Evolutionary conservation across 2,113 vertebrate genomes (phyloP), one percentile per base, ranked within the genome.

Genomic region (Istiophorus platypterus): DNA sequence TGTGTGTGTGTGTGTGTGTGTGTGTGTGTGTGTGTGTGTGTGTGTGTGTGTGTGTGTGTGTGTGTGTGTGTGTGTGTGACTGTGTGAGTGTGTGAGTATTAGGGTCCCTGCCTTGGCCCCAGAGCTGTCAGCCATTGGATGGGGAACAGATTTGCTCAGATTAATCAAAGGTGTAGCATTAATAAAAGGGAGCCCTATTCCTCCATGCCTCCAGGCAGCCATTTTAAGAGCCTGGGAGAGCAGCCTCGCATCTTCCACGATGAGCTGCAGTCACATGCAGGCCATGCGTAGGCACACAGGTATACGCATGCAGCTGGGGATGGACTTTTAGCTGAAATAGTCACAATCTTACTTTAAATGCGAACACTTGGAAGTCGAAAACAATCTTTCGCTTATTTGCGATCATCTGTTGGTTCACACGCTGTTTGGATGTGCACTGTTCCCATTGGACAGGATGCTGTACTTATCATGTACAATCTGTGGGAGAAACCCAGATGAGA

Each of bases 141-240:
- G 90, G 87, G 91, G 93, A 94, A 90, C 94, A 95, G 94, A 94
- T 93, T 93, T 92, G 83, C 91, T 87, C 85, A 94, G 93, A 95
- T 95, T 94, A 96, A 95, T 95, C 93, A 94, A 93, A 94, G 91
- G 91, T 92, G 87, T 85, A 90, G 87, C 80, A 70, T 94, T 94
- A 94, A 94, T 95, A 92, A 93, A 85, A 81, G 69, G 57, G 81
- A 89, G 80, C 87, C 75, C 78, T 81, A 56, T 89, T 89, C 81
- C 83, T 84, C 68, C 54, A 51, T 89, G 89, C 76, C 87, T 88
- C 66, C 70, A 82, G 89, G 73, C 63, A 18, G 68, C 80, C 84
- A 88, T 90, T 91, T 91, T 84, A 91, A 87, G 80, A 84, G 75
- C 61, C 88, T 74, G 77, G 66, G 77, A 85, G 84, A 91, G 69